phyloP scores from a whole-genome alignment of 2,888 invertebrate genomes.

The Quadriops clusia region DNA sequence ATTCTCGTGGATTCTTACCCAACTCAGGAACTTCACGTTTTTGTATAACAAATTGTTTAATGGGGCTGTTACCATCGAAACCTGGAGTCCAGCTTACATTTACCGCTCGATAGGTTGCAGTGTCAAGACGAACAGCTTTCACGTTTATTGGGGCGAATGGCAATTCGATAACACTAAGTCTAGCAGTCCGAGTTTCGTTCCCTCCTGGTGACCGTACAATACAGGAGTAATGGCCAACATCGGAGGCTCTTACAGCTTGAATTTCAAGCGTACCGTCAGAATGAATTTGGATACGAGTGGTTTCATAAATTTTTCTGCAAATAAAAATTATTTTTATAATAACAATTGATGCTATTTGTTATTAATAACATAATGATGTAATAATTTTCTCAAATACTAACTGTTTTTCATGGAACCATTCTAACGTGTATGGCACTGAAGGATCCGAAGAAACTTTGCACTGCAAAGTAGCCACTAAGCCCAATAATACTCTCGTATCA shows the following conservation, averaged over 20 bases:
- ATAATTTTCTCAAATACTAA: no score
- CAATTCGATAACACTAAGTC: slow-evolving; percentile 81
- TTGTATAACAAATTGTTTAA: slow-evolving; percentile 85
- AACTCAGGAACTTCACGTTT: slow-evolving; percentile 79
- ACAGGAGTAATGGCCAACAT: slow-evolving; percentile 91
- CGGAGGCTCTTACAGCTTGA: slow-evolving; percentile 77
- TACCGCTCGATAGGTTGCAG: slow-evolving; percentile 60
- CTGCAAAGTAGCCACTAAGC: slow-evolving; percentile 84
- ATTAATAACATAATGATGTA: no score
- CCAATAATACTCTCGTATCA: slow-evolving; percentile 81
- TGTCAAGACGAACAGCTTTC: slow-evolving; percentile 56
- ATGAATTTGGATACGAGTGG: slow-evolving; percentile 46
- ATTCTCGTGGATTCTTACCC: slow-evolving; percentile 41
- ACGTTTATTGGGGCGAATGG: slow-evolving; percentile 89
- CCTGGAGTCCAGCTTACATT: slow-evolving; percentile 92
- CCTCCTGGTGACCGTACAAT: slow-evolving; percentile 83
- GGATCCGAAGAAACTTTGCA: slow-evolving; percentile 92
- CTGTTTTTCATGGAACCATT: slow-evolving; percentile 83
- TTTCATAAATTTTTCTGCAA: slow-evolving; percentile 1
- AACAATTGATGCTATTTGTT: neutral
- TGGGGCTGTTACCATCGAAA: slow-evolving; percentile 94
- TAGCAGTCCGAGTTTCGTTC: slow-evolving; percentile 80
- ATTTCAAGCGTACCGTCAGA: slow-evolving; percentile 80
- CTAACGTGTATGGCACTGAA: slow-evolving; percentile 71
- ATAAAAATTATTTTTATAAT: neutral